A percentile compares a stretch with the other conserved stretches of the same genome.
Evolutionary conservation across 1,140 invertebrate genomes (phyloP).

Genomic region (Brachionus rubens): DNA sequence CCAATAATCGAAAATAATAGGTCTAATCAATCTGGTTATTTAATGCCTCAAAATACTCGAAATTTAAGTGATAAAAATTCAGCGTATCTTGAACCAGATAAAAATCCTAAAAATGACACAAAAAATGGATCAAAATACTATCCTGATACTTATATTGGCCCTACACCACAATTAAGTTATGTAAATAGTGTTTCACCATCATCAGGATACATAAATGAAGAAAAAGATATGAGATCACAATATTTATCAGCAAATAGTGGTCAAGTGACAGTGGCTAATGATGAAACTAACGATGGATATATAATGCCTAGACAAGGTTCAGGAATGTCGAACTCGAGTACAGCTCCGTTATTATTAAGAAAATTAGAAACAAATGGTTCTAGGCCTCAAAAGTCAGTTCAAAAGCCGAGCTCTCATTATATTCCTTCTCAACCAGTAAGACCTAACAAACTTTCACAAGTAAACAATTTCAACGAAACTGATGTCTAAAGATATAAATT

Average conservation of each 20-base stretch:
- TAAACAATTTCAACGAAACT: not conserved
- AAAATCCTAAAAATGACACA: not conserved
- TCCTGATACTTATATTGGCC: not conserved
- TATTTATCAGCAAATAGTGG: no score
- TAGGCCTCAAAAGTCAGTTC: not conserved
- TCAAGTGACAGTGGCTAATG: no score
- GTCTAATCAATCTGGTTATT: no score
- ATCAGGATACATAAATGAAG: constrained; percentile 21
- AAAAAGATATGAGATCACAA: no score
- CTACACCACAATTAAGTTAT: constrained; percentile 1
- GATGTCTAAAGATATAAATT: not conserved
- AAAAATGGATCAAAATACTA: not conserved
- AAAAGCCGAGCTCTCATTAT: not conserved
- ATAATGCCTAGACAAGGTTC: constrained; percentile 1
- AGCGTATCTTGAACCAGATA: not conserved
- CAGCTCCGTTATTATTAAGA: not conserved
- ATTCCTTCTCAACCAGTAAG: not conserved
- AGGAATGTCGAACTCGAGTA: not conserved
- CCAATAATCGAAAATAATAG: no score
- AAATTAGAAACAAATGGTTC: not conserved
- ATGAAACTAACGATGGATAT: not conserved
- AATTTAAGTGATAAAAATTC: not conserved
- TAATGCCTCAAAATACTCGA: no score
- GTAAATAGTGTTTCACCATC: no score
- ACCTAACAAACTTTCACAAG: not conserved